These are phyloP conservation scores for Hylaea fasciaria DNA, from an alignment of 2,888 invertebrate genomes.

Conservation along the genomic window DNA sequence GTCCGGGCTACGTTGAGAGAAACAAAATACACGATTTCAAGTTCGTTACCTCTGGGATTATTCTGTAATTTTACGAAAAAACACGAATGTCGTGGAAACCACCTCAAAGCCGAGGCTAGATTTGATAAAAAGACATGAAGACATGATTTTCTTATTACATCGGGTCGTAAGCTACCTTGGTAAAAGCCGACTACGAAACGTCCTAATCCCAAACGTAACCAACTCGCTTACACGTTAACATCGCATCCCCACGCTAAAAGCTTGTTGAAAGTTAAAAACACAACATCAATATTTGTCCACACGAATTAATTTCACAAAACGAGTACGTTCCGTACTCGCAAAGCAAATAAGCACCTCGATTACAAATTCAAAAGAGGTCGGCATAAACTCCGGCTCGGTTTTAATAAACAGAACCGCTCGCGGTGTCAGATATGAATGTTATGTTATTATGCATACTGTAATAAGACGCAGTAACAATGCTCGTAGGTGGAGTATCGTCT, in stretches of 20 bases:
- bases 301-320: constrained; percentile 46
- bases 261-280: constrained; percentile 45
- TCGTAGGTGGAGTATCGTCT: constrained; percentile 43
- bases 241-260: constrained; percentile 23
- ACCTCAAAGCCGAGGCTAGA: too few relatives aligned
- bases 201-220: constrained; percentile 8
- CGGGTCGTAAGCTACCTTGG: not conserved
- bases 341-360: constrained; percentile 65
- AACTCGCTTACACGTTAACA: constrained; percentile 25
- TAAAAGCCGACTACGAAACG: not conserved
- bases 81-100: too few relatives aligned
- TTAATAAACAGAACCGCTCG: constrained; percentile 65
- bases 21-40: too few relatives aligned
- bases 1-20: too few relatives aligned
- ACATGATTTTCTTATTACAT: too few relatives aligned
- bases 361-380: constrained; percentile 63
- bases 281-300: constrained; percentile 47
- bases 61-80: too few relatives aligned
- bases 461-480: constrained; percentile 64
- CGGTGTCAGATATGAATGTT: constrained; percentile 71
- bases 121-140: too few relatives aligned
- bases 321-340: constrained; percentile 43
- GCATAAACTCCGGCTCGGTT: constrained; percentile 49
- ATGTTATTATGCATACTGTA: constrained; percentile 70
- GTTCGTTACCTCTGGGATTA: too few relatives aligned